These are phyloP conservation scores for Mugil cephalus DNA, from an alignment of 2,113 vertebrate species.

Conservation along the genomic window DNA sequence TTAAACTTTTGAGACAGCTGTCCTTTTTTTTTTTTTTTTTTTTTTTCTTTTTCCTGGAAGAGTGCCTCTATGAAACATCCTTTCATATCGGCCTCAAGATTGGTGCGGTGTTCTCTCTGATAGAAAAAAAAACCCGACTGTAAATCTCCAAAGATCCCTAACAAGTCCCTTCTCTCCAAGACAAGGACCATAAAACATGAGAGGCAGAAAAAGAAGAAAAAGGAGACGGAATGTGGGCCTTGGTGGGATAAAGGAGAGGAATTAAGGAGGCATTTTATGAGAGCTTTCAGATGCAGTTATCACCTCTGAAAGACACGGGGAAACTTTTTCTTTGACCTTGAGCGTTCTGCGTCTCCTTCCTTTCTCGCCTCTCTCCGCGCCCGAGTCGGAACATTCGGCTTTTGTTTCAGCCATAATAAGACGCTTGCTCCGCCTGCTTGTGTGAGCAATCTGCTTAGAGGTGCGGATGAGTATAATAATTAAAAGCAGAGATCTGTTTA, in stretches of 20 bases:
- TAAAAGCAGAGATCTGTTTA: constrained; percentile 30
- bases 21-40: constrained; percentile 57
- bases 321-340: constrained; percentile 76
- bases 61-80: constrained; percentile 69
- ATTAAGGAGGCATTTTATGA: constrained; percentile 79
- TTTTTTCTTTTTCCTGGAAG: constrained; percentile 53
- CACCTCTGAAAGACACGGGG: constrained; percentile 65
- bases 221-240: constrained; percentile 59
- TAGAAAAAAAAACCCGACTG: constrained; percentile 70
- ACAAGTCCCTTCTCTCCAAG: constrained; percentile 74
- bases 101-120: constrained; percentile 70
- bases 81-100: constrained; percentile 76
- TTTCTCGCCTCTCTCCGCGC: constrained; percentile 10
- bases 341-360: constrained; percentile 4
- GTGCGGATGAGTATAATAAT: constrained; percentile 17
- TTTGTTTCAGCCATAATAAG: neutral
- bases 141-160: constrained; percentile 81
- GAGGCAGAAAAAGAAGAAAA: constrained; percentile 50
- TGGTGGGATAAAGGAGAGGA: constrained; percentile 73
- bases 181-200: constrained; percentile 82
- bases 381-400: constrained; percentile 19
- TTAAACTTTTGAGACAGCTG: constrained; percentile 71
- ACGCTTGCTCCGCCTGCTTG: neutral
- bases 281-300: constrained; percentile 66
- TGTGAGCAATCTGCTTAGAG: constrained; percentile 7